Evolutionary conservation across 2,113 vertebrate species (phyloP).

Genomic region (Cynocephalus volans): DNA sequence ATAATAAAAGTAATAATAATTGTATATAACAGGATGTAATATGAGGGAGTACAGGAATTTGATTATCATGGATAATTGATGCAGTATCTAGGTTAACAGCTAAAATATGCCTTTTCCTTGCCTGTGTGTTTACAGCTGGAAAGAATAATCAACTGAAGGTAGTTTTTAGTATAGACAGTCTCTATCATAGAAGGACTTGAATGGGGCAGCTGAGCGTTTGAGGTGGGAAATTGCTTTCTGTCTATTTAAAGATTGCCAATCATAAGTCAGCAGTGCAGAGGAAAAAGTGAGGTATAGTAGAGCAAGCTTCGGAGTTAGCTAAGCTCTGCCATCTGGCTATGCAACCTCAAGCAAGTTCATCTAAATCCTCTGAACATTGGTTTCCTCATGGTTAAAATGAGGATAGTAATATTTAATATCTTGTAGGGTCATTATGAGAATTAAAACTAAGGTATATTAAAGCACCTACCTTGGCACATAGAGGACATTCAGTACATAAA

Average conservation of each 20-base stretch:
- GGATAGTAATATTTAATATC: background rate
- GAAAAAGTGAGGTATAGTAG: background rate
- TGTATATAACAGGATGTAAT: too few species aligned
- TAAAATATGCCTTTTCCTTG: background rate
- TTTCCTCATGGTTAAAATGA: background rate
- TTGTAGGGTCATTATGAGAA: background rate
- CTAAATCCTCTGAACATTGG: background rate
- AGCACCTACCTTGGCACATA: background rate
- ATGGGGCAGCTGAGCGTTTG: background rate
- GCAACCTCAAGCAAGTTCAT: background rate
- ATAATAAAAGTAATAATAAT: too few species aligned
- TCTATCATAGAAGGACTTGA: constrained; percentile 16
- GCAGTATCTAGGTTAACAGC: background rate
- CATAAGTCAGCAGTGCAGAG: background rate
- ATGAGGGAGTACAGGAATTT: background rate
- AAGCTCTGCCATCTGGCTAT: background rate
- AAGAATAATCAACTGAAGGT: background rate
- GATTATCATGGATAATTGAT: background rate
- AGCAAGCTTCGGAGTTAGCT: background rate
- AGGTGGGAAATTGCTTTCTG: background rate
- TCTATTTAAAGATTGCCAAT: background rate
- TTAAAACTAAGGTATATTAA: background rate
- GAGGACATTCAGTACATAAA: background rate
- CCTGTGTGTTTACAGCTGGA: background rate
- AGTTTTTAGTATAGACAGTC: background rate